phyloP scores from a whole-genome alignment of 2,888 invertebrate species.

The Neoitamus cyanurus region DNA sequence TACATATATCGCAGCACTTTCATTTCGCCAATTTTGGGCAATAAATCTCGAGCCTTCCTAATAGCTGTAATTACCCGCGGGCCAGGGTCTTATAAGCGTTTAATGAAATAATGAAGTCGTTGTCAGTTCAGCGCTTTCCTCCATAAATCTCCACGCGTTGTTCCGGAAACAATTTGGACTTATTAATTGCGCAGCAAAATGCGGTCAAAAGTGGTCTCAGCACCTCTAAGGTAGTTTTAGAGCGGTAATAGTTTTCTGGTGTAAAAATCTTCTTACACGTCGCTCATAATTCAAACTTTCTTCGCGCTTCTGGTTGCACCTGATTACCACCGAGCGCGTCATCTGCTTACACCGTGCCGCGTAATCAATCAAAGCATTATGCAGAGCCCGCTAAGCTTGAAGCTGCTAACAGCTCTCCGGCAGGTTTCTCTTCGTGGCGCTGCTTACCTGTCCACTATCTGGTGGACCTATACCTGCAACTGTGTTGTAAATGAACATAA shows the following conservation, averaged over 20 bases:
- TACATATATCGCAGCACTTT: not conserved
- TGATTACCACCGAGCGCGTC: constrained; percentile 28
- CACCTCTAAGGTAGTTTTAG: not conserved
- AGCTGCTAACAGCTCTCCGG: not conserved
- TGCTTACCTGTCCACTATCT: not conserved
- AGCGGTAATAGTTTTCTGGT: not conserved
- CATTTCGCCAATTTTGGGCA: not conserved
- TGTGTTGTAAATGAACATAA: not conserved
- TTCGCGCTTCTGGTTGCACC: constrained; percentile 12
- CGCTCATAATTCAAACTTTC: constrained; percentile 25
- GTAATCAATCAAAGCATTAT: not conserved
- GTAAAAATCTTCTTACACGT: not conserved
- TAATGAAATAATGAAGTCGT: not conserved
- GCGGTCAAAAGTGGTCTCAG: not conserved
- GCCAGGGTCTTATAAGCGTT: not conserved
- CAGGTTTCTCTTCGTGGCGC: not conserved
- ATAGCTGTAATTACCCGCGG: not conserved
- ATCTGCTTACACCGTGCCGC: not conserved
- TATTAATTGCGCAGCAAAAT: not conserved
- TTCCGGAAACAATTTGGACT: not conserved
- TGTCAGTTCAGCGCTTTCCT: not conserved
- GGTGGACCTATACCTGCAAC: not conserved
- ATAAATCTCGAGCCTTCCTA: not conserved
- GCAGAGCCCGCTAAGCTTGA: not conserved
- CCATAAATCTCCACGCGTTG: not conserved